Conservation (phyloP, 2,797 vertebrate genomes). For the Sebastes vulpes region DNA sequence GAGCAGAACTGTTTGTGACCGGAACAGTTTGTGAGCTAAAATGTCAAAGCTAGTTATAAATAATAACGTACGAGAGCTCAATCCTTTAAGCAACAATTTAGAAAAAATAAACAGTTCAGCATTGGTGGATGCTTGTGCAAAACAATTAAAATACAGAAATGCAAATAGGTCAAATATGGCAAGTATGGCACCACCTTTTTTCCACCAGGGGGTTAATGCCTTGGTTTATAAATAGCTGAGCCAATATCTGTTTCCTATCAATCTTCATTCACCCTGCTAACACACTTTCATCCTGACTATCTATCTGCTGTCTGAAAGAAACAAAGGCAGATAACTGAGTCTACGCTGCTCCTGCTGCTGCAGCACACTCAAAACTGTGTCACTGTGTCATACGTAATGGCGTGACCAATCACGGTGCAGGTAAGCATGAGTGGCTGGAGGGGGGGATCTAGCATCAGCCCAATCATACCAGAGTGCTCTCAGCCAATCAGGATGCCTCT, state of each 20-base stretch:
- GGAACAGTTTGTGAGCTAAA: neutral
- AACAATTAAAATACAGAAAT: neutral
- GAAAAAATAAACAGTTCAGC: neutral
- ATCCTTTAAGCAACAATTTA: neutral
- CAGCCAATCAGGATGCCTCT: constrained; percentile 50
- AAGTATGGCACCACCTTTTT: neutral
- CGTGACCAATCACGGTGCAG: constrained; percentile 69
- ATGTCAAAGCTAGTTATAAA: neutral
- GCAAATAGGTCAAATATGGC: constrained; percentile 1
- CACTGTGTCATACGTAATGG: constrained; percentile 75
- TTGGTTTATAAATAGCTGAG: neutral
- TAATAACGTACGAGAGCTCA: neutral
- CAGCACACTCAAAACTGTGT: constrained; percentile 62
- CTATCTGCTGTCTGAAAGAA: neutral
- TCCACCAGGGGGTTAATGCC: neutral
- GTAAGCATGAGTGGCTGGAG: constrained; percentile 39
- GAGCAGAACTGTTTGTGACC: constrained; percentile 8
- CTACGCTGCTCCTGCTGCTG: constrained; percentile 5
- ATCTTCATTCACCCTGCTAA: neutral
- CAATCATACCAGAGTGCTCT: constrained; percentile 45
- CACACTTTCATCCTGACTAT: neutral
- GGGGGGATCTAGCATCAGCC: constrained; percentile 16
- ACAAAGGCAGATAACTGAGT: neutral
- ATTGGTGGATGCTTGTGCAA: neutral
- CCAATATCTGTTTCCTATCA: neutral